Percentiles rank a stretch among this genome's conserved stretches.
These are phyloP conservation scores for Ornithoptera priamus DNA, from an alignment of 2,888 invertebrate species.

Conservation along the genomic window DNA sequence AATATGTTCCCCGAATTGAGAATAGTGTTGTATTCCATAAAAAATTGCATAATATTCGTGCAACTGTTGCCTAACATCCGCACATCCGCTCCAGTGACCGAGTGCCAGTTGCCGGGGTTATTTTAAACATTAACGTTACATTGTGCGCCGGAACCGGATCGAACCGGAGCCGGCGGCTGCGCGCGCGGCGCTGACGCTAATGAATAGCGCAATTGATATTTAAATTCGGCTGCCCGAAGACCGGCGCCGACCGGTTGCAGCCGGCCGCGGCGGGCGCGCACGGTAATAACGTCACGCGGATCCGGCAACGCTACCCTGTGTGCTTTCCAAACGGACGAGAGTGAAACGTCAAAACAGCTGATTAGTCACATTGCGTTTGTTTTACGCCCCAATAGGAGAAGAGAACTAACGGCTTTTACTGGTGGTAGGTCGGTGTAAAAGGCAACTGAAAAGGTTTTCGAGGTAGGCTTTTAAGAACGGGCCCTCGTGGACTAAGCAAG, in stretches of 20 bases:
- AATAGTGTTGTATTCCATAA: too few relatives aligned
- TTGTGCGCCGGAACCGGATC: slow-evolving; percentile 4
- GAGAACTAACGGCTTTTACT: too few relatives aligned
- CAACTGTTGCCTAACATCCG: background rate
- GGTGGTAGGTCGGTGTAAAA: too few relatives aligned
- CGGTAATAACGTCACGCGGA: background rate
- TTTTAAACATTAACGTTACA: slow-evolving; percentile 13
- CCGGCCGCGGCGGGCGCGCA: background rate
- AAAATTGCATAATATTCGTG: background rate
- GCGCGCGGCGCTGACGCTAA: slow-evolving; percentile 1
- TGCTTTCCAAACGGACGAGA: background rate
- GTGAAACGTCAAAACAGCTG: too few relatives aligned
- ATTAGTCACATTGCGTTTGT: too few relatives aligned
- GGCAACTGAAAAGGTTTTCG: too few relatives aligned
- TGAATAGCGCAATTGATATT: slow-evolving; percentile 17
- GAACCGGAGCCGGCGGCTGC: background rate
- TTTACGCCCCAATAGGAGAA: too few relatives aligned
- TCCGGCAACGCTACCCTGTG: background rate
- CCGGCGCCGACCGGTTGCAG: background rate
- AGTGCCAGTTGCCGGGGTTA: slow-evolving; percentile 4
- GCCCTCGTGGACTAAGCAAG: too few relatives aligned
- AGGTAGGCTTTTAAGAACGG: too few relatives aligned
- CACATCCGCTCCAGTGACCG: slow-evolving; percentile 11
- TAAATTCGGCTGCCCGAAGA: slow-evolving; percentile 14
- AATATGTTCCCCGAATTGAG: too few relatives aligned